Percentiles rank a stretch among this genome's conserved stretches.
phyloP scores from a whole-genome alignment of 2,888 invertebrate genomes.

The Himalopsyche anomala region DNA sequence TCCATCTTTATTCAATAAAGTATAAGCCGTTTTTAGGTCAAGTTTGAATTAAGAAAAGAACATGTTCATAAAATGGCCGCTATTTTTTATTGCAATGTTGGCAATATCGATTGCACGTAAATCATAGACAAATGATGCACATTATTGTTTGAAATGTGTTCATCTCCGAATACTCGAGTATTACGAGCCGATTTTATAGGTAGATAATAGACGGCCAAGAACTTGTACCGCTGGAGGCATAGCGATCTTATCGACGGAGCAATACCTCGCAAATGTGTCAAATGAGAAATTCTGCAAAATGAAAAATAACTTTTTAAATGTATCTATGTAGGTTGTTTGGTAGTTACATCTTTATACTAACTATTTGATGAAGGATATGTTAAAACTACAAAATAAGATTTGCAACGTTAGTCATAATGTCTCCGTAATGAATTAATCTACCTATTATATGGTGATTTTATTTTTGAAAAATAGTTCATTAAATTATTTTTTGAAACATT shows the following conservation, averaged over 20 bases:
- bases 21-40: not conserved
- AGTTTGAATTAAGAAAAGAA: not conserved
- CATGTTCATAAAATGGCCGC: not conserved
- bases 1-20: not conserved
- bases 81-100: not conserved
- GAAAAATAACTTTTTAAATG: not conserved
- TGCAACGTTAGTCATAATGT: too few relatives aligned
- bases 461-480: too few relatives aligned
- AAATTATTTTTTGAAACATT: too few relatives aligned
- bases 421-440: too few relatives aligned
- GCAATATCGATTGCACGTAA: not conserved
- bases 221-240: not conserved
- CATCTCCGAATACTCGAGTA: not conserved
- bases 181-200: too few relatives aligned
- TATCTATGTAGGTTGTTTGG: not conserved
- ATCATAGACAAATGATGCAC: not conserved
- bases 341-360: too few relatives aligned
- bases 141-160: not conserved
- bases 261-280: constrained; percentile 16
- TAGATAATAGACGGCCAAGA: not conserved
- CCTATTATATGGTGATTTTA: too few relatives aligned
- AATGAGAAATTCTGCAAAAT: not conserved
- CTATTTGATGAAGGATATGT: too few relatives aligned
- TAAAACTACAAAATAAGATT: too few relatives aligned
- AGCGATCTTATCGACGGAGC: not conserved